Conservation (phyloP, 2,888 invertebrate species). For the Amaurobius ferox region DNA sequence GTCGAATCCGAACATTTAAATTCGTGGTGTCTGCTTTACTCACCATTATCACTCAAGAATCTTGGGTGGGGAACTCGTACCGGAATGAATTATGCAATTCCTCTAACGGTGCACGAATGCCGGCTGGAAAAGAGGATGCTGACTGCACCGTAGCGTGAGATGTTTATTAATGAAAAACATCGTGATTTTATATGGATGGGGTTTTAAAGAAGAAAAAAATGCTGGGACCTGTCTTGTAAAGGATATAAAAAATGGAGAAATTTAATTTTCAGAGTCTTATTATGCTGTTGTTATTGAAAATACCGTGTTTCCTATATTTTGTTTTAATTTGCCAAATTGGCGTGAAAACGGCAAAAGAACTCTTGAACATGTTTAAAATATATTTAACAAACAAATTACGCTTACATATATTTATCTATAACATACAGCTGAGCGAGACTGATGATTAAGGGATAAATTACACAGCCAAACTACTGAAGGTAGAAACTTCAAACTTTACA, state of each 20-base stretch:
- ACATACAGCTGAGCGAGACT: too few relatives aligned
- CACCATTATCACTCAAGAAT: slow-evolving; percentile 1
- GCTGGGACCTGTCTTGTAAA: background rate
- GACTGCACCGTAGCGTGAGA: slow-evolving; percentile 20
- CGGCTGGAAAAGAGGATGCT: background rate
- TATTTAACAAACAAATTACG: too few relatives aligned
- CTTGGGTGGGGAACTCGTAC: background rate
- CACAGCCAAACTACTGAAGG: too few relatives aligned
- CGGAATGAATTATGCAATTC: slow-evolving; percentile 10
- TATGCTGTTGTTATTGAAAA: too few relatives aligned
- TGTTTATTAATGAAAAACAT: slow-evolving; percentile 43
- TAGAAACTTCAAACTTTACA: too few relatives aligned
- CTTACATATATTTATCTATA: too few relatives aligned
- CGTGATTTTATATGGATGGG: background rate
- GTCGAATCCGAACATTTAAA: background rate
- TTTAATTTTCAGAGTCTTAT: too few relatives aligned
- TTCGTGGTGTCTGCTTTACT: background rate
- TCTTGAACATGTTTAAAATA: too few relatives aligned
- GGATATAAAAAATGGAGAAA: background rate
- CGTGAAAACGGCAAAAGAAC: too few relatives aligned
- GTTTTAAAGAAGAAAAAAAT: background rate
- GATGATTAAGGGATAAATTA: too few relatives aligned
- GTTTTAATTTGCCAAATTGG: too few relatives aligned
- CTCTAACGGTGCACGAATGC: background rate
- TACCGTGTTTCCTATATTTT: too few relatives aligned